phyloP scores from a whole-genome alignment of 1,140 invertebrate genomes.

The Calliphora vicina region DNA sequence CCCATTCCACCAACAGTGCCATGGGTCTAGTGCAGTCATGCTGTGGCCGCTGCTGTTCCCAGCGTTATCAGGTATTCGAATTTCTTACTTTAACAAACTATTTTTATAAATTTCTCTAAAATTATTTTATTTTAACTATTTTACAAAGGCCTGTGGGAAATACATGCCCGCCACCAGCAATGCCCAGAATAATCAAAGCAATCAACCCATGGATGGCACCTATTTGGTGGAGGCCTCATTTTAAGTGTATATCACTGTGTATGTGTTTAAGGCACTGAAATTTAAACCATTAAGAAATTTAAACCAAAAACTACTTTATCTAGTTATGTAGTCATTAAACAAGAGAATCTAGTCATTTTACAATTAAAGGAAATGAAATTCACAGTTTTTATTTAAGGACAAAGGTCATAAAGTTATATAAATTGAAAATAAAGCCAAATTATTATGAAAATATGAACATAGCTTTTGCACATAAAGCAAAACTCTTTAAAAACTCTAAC shows the following conservation, averaged over 20 bases:
- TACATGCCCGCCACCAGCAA: constrained; percentile 82
- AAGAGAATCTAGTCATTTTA: not conserved
- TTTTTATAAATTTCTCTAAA: no score
- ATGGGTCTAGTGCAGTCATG: constrained; percentile 81
- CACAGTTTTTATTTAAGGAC: no score
- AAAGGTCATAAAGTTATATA: no score
- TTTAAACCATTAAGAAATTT: not conserved
- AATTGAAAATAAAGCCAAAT: no score
- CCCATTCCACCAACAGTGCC: constrained; percentile 80
- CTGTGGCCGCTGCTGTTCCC: constrained; percentile 84
- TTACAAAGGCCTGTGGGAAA: constrained; percentile 82
- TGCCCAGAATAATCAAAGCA: constrained; percentile 78
- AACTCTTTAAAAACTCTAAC: no score
- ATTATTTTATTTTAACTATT: no score
- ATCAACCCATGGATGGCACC: constrained; percentile 80
- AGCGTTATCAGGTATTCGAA: constrained; percentile 90
- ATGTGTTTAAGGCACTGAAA: not conserved
- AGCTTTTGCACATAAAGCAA: no score
- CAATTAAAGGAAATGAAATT: not conserved
- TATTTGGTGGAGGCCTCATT: constrained; percentile 85
- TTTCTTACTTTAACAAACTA: no score
- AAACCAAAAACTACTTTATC: constrained; percentile 31
- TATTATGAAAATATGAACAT: no score
- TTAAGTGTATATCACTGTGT: constrained; percentile 45
- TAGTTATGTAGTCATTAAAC: constrained; percentile 23